These are phyloP conservation scores for Augochlorella aurata DNA, from an alignment of 2,888 invertebrate genomes.

Conservation along the genomic window DNA sequence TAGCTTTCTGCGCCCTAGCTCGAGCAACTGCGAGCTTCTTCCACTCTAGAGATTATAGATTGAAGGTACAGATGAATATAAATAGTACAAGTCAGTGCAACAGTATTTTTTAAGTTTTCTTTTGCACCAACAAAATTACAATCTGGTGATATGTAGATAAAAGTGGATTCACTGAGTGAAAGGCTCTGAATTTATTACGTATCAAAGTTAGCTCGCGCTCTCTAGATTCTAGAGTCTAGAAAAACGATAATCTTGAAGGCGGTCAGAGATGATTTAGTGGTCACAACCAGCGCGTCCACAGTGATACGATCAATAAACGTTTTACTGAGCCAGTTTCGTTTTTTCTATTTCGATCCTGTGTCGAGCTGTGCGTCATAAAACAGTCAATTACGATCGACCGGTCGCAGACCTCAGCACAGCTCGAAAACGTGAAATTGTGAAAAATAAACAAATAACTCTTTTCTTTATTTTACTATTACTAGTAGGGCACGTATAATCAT, in stretches of 20 bases:
- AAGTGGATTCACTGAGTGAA: neutral
- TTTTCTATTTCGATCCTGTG: constrained; percentile 9
- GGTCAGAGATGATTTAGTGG: neutral
- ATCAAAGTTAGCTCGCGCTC: neutral
- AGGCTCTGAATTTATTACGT: neutral
- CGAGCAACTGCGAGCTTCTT: no score
- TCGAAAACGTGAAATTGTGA: neutral
- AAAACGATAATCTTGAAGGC: neutral
- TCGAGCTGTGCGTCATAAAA: neutral
- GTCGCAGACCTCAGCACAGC: no score
- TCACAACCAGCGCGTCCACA: neutral
- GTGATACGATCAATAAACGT: constrained; percentile 12
- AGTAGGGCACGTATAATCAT: no score
- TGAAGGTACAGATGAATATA: no score
- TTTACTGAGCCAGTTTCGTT: neutral
- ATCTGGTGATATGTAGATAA: neutral
- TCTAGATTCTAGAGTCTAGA: neutral
- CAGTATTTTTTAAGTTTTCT: no score
- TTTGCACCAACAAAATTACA: neutral
- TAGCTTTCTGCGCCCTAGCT: no score
- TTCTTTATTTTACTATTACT: neutral
- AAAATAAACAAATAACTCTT: neutral
- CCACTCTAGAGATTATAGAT: no score
- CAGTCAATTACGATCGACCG: constrained; percentile 3
- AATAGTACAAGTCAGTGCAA: no score